Evolutionary conservation across 1,140 invertebrate genomes (phyloP), one percentile per base, ranked within the genome.

Genomic region (Drepana arcuata): DNA sequence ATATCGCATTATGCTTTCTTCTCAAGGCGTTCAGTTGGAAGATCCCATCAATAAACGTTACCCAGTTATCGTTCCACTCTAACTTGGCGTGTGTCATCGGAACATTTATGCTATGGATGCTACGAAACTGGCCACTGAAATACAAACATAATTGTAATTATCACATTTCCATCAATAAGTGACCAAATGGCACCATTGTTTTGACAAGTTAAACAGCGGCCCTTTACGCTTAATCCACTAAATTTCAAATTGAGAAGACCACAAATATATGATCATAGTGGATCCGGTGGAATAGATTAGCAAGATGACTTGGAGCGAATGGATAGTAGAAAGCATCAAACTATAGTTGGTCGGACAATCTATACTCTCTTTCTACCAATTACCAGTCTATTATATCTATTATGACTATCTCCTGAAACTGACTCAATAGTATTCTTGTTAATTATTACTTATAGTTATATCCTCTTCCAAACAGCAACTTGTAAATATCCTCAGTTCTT

Each of bases 21-120:
- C 28, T 29, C 2, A 53, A n/a, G 0, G 27, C 18, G 16, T 39
- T 31, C 7, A 48, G 14, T 21, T 53, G 50, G 3, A 53, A 1
- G 3, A 53, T 14, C 2, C 28, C 37, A 16, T 53, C 50, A 0
- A 53, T 32, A 2, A 48, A 38, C 0, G 41, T 41, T 2, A 32
- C 41, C 44, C 45, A 53, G 14, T 44, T 44, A n/a, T 34, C 26
- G 2, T 31, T 30, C 50, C 50, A 53, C 7, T 15, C 11, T 0
- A 53, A n/a, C 2, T 29, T 7, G 2, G 29, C 50, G 7, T 28
- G 11, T 1, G 35, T 39, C 9, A 38, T 28, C 2, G 25, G 13
- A 0, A 18, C n/a, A 16, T 48, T 35, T 1, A 16, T 26, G 1
- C 21, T 38, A 14, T 38, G 26, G 6, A 53, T 41, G 3, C 25